A percentile compares a stretch with the other conserved stretches of the same genome.
These are phyloP conservation scores for Clarias pachynema DNA, from an alignment of 2,797 vertebrate genomes.

Conservation along the genomic window DNA sequence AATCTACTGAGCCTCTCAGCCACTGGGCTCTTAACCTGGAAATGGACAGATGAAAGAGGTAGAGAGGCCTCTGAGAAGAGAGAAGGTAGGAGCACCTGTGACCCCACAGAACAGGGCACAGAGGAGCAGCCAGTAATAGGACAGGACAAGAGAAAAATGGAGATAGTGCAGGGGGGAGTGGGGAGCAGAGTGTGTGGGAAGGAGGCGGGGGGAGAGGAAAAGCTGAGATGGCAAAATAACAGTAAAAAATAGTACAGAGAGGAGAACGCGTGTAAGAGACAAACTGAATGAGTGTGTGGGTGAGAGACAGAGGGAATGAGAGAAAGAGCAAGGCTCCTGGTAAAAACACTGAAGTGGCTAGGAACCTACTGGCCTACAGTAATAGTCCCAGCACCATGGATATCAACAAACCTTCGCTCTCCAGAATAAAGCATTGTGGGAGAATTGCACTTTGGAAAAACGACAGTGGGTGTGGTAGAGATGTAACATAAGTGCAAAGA, in stretches of 20 bases:
- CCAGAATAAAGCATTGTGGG: neutral
- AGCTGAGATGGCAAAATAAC: conserved; percentile 55
- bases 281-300: conserved; percentile 26
- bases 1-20: conserved; percentile 71
- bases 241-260: conserved; percentile 41
- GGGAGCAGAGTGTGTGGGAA: conserved; percentile 25
- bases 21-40: conserved; percentile 68
- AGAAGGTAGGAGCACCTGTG: conserved; percentile 56
- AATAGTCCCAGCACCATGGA: neutral
- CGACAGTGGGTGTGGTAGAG: neutral
- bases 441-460: neutral
- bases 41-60: conserved; percentile 58
- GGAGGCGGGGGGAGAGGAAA: conserved; percentile 22
- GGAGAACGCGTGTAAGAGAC: conserved; percentile 17
- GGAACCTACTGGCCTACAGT: conserved; percentile 6
- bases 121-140: conserved; percentile 67
- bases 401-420: conserved; percentile 10
- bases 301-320: neutral
- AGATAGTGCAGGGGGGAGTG: conserved; percentile 54
- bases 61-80: conserved; percentile 56
- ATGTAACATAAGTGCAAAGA: conserved; percentile 7
- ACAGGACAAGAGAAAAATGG: conserved; percentile 60
- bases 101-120: conserved; percentile 71
- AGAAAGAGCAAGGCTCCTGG: conserved; percentile 4
- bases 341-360: conserved; percentile 34